These are phyloP conservation scores for Lymantria dispar DNA, from an alignment of 2,888 invertebrate species.

Conservation along the genomic window DNA sequence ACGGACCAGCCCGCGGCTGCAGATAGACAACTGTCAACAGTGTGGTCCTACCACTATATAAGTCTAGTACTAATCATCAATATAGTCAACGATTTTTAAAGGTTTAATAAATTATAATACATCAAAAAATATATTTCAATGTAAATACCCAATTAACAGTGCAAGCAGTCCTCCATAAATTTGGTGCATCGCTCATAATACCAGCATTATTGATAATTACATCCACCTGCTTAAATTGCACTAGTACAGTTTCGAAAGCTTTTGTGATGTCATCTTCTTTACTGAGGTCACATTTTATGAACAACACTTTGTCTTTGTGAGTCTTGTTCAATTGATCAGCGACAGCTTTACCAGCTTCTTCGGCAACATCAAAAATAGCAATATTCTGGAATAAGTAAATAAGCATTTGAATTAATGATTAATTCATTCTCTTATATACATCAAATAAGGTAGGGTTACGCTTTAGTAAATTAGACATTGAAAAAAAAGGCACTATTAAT, in stretches of 20 bases:
- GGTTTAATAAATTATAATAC: neutral
- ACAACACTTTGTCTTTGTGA: slow-evolving; percentile 36
- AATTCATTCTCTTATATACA: no score
- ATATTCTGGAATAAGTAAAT: slow-evolving; percentile 14
- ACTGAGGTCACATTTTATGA: slow-evolving; percentile 49
- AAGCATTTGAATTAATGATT: neutral
- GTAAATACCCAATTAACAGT: slow-evolving; percentile 50
- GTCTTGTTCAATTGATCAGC: slow-evolving; percentile 33
- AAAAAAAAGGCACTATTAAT: no score
- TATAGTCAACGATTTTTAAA: neutral
- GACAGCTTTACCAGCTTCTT: slow-evolving; percentile 38
- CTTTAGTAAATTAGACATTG: no score
- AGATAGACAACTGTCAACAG: no score
- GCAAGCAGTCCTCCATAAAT: slow-evolving; percentile 42
- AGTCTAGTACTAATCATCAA: no score
- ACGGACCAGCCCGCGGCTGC: no score
- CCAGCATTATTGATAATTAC: slow-evolving; percentile 58
- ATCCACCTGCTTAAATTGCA: slow-evolving; percentile 39
- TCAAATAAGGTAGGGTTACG: no score
- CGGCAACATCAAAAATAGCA: slow-evolving; percentile 47
- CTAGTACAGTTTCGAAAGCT: slow-evolving; percentile 40
- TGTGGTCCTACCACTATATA: no score
- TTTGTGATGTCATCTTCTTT: slow-evolving; percentile 38
- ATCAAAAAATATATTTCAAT: neutral
- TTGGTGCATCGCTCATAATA: slow-evolving; percentile 44